Base-by-base conservation (phyloP, 2,888 invertebrate genomes). In the Drosophila bunnanda region DNA sequence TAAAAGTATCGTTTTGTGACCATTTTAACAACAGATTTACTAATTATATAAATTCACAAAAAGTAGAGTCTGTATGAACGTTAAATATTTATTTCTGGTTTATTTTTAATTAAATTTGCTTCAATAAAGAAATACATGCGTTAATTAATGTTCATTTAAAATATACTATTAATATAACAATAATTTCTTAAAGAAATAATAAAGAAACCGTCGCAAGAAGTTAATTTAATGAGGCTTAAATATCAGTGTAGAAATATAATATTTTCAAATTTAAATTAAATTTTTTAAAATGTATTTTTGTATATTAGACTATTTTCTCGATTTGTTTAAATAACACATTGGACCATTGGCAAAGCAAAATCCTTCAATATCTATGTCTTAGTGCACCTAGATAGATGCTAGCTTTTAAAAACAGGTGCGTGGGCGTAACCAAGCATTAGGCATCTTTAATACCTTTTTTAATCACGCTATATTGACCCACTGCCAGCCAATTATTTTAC, bases 401-500 rank as follows among this genome's bases (percentile, higher is more conserved):
- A 12, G 20, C 30, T 13, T 13, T 32, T 20, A 59, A 32, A 9
- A 60, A 20, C 59, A 41, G 60, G 22, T 32, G 59, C 20, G 66
- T 41, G 38, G 48, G 46, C 28, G 39, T 43, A 30, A 32, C 32
- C 34, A 43, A 66, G 20, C 38, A 17, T 65, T n/a, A 15, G 25
- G n/a, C 34, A 12, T 44, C 25, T 46, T 25, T 32, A 34, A 65
- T 12, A 60, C 61, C 32, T 43, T 28, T 41, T 60, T 50, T 67
- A 41, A 65, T 50, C 28, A 30, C 41, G 28, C 41, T n/a, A 9
- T 64, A 65, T 65, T 65, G 64, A 66, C 68, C 67, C 54, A 68
- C 68, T 68, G 54, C n/a, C n/a, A 54, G 36, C 25, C 71, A 71
- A 67, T 68, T 38, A 50, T 57, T 57, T 70, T 34, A 70, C 39